A percentile compares a stretch with the other conserved stretches of the same genome.
phyloP scores from a whole-genome alignment of 1,140 invertebrate genomes.

The Plodia interpunctella region DNA sequence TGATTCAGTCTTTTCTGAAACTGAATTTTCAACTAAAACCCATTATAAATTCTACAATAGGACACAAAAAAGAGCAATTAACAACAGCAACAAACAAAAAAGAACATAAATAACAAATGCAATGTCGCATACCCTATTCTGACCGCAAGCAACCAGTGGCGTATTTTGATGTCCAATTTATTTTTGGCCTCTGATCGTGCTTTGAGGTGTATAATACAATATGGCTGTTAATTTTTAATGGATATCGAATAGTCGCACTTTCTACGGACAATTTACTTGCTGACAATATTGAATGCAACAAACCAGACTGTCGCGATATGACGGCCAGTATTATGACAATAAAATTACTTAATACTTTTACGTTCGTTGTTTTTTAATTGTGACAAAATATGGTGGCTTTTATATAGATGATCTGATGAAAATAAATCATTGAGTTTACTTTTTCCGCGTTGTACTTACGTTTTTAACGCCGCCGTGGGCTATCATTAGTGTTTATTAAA shows the following conservation, averaged over 20 bases:
- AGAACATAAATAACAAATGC: no score
- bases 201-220: conserved; percentile 47
- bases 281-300: conserved; percentile 33
- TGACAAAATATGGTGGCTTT: no score
- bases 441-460: no score
- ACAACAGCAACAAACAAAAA: background rate
- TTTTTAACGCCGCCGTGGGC: no score
- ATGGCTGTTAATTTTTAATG: conserved; percentile 50
- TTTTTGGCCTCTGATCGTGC: conserved; percentile 36
- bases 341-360: background rate
- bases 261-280: conserved; percentile 29
- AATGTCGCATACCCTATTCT: conserved; percentile 2
- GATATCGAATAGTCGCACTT: conserved; percentile 34
- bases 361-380: background rate
- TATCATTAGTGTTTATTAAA: no score
- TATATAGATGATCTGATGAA: no score
- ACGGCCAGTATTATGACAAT: background rate
- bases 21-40: no score
- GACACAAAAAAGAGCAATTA: background rate
- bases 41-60: no score
- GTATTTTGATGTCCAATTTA: conserved; percentile 36
- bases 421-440: no score
- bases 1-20: no score
- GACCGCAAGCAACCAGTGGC: conserved; percentile 1
- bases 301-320: conserved; percentile 8